Evolutionary conservation across 2,113 vertebrate species (phyloP).

Genomic region (Dendrocopos noguchii): DNA sequence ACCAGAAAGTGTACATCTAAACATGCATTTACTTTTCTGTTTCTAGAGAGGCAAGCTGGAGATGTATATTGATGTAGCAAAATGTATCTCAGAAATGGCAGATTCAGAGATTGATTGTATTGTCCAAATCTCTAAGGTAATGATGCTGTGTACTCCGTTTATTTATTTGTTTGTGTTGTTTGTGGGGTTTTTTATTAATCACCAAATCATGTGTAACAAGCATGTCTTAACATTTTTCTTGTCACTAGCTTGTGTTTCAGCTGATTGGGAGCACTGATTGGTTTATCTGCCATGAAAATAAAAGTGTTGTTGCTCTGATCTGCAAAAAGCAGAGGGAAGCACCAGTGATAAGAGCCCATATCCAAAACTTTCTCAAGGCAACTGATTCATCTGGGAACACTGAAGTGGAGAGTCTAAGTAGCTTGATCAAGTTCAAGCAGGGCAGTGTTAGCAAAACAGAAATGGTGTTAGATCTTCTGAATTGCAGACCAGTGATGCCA

Average conservation of each 20-base stretch:
- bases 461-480: not conserved
- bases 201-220: not conserved
- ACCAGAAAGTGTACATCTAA: not conserved
- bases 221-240: not conserved
- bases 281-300: not conserved
- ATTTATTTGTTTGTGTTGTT: no score
- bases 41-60: conserved; percentile 82
- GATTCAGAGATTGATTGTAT: conserved; percentile 84
- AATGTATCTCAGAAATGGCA: conserved; percentile 90
- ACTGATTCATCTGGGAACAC: not conserved
- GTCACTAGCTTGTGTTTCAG: not conserved
- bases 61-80: conserved; percentile 81
- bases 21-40: not conserved
- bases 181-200: not conserved
- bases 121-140: conserved; percentile 84
- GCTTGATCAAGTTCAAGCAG: not conserved
- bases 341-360: not conserved
- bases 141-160: not conserved
- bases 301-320: not conserved
- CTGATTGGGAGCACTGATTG: not conserved
- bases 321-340: not conserved
- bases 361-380: not conserved
- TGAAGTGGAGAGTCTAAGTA: not conserved
- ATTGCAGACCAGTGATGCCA: not conserved
- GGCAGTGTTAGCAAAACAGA: not conserved